Conservation (phyloP, 2,888 invertebrate genomes). For the Nomada fucata region DNA sequence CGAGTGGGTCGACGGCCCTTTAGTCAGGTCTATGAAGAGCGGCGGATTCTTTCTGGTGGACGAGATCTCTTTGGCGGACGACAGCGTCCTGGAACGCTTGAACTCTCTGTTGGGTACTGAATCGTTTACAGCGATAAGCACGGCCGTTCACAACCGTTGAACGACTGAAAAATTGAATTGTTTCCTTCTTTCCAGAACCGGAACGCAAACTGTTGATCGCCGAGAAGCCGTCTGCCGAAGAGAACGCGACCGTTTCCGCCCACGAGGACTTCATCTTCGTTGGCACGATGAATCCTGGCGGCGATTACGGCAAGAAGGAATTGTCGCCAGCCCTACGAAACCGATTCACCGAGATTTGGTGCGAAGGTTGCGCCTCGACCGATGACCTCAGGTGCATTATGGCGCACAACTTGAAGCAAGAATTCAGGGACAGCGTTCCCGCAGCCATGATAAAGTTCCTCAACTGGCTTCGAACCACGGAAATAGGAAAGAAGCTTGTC, state of each 20-base stretch:
- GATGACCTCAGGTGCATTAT: conserved; percentile 93
- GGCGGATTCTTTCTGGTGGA: conserved; percentile 97
- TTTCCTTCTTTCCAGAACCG: conserved; percentile 87
- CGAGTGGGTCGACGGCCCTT: conserved; percentile 99
- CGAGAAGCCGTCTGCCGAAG: conserved; percentile 87
- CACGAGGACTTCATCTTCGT: conserved; percentile 93
- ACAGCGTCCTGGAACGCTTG: conserved; percentile 97
- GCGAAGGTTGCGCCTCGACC: conserved; percentile 90
- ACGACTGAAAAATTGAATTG: neutral
- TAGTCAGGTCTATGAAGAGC: conserved; percentile 94
- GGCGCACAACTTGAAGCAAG: conserved; percentile 89
- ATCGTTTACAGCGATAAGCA: neutral
- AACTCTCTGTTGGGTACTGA: conserved; percentile 93
- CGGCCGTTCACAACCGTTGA: neutral
- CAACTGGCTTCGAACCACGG: conserved; percentile 89
- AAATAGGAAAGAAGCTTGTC: conserved; percentile 91
- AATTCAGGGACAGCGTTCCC: conserved; percentile 87
- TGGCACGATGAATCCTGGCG: conserved; percentile 99
- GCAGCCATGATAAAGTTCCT: conserved; percentile 92
- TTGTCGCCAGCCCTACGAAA: conserved; percentile 98
- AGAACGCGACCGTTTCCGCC: conserved; percentile 86
- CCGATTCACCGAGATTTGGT: conserved; percentile 99
- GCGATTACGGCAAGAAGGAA: conserved; percentile 99
- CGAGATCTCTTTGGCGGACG: conserved; percentile 99
- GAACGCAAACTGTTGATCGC: conserved; percentile 95